Evolutionary conservation across 1,140 invertebrate genomes (phyloP).

Genomic region (Bathynomus jamesi): DNA sequence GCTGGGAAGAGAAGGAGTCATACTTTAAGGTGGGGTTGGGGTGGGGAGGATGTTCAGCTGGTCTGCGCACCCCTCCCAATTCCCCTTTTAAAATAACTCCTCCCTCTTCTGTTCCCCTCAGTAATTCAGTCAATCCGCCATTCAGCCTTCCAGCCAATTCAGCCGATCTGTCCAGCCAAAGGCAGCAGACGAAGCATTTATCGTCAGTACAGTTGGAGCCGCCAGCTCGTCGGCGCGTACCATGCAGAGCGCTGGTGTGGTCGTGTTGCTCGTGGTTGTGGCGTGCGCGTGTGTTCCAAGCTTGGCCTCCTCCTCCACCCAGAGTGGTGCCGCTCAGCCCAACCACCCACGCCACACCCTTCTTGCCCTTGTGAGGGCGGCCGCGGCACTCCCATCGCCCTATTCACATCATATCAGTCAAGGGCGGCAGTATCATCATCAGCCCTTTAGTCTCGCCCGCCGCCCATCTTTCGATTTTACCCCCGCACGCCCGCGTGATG

Average conservation of each 20-base stretch:
- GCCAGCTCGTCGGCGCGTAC: not conserved
- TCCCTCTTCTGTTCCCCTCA: not conserved
- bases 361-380: not conserved
- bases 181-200: not conserved
- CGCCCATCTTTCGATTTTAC: not conserved
- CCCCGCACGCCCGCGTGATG: not conserved
- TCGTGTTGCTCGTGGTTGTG: not conserved
- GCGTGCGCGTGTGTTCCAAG: not conserved
- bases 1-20: not conserved
- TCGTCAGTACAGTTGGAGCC: not conserved
- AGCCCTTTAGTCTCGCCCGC: not conserved
- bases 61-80: not conserved
- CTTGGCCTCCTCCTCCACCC: not conserved
- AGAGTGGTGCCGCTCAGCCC: not conserved
- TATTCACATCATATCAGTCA: not conserved
- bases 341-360: not conserved
- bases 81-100: not conserved
- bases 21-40: not conserved
- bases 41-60: not conserved
- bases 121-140: not conserved
- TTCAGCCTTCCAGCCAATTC: not conserved
- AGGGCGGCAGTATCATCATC: not conserved
- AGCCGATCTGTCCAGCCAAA: not conserved
- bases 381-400: not conserved
- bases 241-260: not conserved